Evolutionary conservation across 2,888 invertebrate species (phyloP), one percentile per base, ranked within the genome.

Genomic region (Sericinus montela): DNA sequence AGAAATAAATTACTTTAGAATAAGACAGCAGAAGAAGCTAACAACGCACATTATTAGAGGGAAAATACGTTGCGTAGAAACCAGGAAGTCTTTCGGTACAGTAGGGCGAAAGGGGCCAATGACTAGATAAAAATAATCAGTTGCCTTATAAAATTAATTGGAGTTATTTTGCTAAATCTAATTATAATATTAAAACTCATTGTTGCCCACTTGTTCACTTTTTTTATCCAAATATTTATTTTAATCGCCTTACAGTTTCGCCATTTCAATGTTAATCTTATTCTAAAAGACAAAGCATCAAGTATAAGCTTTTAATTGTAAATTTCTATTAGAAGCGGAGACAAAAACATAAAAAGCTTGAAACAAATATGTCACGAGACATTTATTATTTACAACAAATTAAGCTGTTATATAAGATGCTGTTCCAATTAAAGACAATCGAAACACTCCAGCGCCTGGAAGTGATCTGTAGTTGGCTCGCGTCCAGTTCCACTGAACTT

Each of bases 401-500:
- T 59, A 61, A 55, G 54, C 55, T 60, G 56, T 40, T 59, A 66
- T 58, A 57, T 52, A 57, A 62, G 56, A 59, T 59, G 60, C 54
- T 60, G 54, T 54, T 63, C 52, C 58, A 67, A 69, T 67, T 66
- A 69, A 64, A 66, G 11, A 60, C 57, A 67, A 67, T 65, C 58
- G 66, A 66, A 67, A 63, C 57, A 53, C 43, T 61, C 53, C 58
- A 67, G 71, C 81, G 82, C 80, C 84, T 85, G 82, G 82, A 83
- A 85, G 82, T 79, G 69, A 65, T 67, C 67, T 56, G 63, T 13
- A 78, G 75, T 84, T 86, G 87, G 87, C 86, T 80, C 78, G 55
- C 51, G 67, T 84, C 86, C 86, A 87, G 85, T 72, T 78, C 86
- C 60, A 87, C 80, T 87, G 85, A 87, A 86, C 87, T 87, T 86